Base-by-base conservation (phyloP, 2,888 invertebrate genomes). In the Heliconius sara region DNA sequence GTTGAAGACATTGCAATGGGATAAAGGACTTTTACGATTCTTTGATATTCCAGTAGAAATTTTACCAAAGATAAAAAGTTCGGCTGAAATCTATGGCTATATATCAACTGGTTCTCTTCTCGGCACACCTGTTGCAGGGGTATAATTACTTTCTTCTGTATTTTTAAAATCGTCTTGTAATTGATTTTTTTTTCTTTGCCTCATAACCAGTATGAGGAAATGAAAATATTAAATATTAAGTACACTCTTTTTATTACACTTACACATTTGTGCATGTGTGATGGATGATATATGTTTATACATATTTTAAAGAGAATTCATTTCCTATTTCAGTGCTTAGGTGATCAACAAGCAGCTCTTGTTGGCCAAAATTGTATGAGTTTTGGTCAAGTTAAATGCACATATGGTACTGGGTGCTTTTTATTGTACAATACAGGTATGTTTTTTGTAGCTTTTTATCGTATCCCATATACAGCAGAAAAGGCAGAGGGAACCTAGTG, bases 401-500 rank as follows among this genome's bases (percentile, higher is more conserved):
- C 99, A 80, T 99, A 98, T 90, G 98, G 99, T 72, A 99, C 99
- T 77, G 99, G 99, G 77, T 99, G 99, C 88, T 99, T 99, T 91
- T 96, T 99, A 81, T 95, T 99, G 52, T 98, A 98, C 87, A 99
- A 99, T 92, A 99, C 99, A 80, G 99, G 99, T 87, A 86, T 65
- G n/a, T 60, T 6, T 39, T 27, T 27, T 12, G 27, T 16, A 52
- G 19, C 52, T 52, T 52, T 7, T 22, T 2, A 7, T 19, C 19
- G 19, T 52, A 7, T 52, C 19, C 19, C 19, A 19, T 19, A 52
- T 22, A 52, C 7, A 52, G 7, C 52, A 52, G 52, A 7, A 7
- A 19, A 6, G 0, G 52, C 52, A 52, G 52, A 19, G 19, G 6
- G 2, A 3, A 19, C 7, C 6, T 52, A 1, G 2, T 52, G 7